A percentile compares a stretch with the other conserved stretches of the same genome.
Conservation (phyloP, 1,140 invertebrate genomes). For the Leptinotarsa defecta region DNA sequence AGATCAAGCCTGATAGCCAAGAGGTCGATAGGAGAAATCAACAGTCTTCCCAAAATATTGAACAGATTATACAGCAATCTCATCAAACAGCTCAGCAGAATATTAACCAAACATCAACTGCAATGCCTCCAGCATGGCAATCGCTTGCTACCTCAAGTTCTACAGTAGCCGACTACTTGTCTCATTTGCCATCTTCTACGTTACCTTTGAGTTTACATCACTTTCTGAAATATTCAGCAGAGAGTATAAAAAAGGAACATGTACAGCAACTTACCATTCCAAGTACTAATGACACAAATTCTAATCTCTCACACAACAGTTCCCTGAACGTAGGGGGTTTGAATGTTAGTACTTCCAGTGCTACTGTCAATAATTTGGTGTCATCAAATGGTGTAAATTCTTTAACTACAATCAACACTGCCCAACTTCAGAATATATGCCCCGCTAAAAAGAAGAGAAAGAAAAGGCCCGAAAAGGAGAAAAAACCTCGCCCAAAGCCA, state of each 20-base stretch:
- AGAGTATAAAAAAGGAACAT: conserved; percentile 73
- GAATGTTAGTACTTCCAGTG: conserved; percentile 7
- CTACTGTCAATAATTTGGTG: conserved; percentile 2
- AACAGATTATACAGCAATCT: conserved; percentile 31
- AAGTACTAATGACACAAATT: conserved; percentile 53
- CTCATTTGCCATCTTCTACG: conserved; percentile 73
- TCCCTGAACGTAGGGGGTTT: conserved; percentile 3
- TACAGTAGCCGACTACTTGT: conserved; percentile 81
- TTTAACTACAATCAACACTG: conserved; percentile 33
- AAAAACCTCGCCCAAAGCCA: conserved; percentile 79
- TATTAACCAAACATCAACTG: conserved; percentile 29
- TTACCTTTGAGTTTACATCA: conserved; percentile 80
- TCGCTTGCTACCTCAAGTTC: conserved; percentile 74
- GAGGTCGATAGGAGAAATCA: conserved; percentile 14
- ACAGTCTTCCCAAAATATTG: conserved; percentile 29
- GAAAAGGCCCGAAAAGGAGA: conserved; percentile 78
- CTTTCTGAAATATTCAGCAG: conserved; percentile 81
- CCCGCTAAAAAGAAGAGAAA: conserved; percentile 80
- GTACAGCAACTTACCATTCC: conserved; percentile 43
- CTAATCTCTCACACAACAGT: conserved; percentile 40
- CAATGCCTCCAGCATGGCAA: conserved; percentile 64
- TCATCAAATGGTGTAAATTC: not conserved
- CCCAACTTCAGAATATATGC: conserved; percentile 46
- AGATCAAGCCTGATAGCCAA: not conserved
- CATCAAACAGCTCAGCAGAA: conserved; percentile 41